A percentile compares a stretch with the other conserved stretches of the same genome.
Evolutionary conservation across 1,140 invertebrate species (phyloP).

Genomic region (Brachionus asplanchnoidis): DNA sequence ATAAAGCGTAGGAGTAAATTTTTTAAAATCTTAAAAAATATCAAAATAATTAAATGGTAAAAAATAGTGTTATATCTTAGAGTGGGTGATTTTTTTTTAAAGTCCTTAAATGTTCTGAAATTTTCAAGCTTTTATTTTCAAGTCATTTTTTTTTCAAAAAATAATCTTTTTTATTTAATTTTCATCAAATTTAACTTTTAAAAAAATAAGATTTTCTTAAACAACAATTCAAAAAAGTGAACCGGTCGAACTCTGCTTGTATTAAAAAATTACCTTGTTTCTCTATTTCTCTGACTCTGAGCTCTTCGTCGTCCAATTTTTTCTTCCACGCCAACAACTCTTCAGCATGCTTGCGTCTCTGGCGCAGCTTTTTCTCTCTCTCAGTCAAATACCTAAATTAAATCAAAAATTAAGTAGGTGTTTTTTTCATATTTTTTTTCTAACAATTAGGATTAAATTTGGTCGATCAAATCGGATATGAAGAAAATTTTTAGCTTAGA

Average conservation of each 20-base stretch:
- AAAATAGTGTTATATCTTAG: too few relatives aligned
- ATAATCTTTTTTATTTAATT: too few relatives aligned
- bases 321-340: conserved; percentile 55
- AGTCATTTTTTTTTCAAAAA: too few relatives aligned
- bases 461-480: not conserved
- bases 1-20: too few relatives aligned
- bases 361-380: conserved; percentile 50
- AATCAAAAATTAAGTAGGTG: not conserved
- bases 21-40: too few relatives aligned
- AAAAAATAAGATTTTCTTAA: not conserved
- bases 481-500: not conserved
- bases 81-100: too few relatives aligned
- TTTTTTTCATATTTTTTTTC: not conserved
- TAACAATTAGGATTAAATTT: not conserved
- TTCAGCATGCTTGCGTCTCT: conserved; percentile 53
- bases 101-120: too few relatives aligned
- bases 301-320: conserved; percentile 53
- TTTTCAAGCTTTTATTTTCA: too few relatives aligned
- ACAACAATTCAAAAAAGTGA: too few relatives aligned
- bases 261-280: conserved; percentile 45
- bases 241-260: too few relatives aligned
- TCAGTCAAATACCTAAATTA: conserved; percentile 52
- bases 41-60: too few relatives aligned
- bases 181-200: not conserved
- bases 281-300: conserved; percentile 51